Conservation (phyloP, 2,113 vertebrate species). For the Macquaria ambigua region DNA sequence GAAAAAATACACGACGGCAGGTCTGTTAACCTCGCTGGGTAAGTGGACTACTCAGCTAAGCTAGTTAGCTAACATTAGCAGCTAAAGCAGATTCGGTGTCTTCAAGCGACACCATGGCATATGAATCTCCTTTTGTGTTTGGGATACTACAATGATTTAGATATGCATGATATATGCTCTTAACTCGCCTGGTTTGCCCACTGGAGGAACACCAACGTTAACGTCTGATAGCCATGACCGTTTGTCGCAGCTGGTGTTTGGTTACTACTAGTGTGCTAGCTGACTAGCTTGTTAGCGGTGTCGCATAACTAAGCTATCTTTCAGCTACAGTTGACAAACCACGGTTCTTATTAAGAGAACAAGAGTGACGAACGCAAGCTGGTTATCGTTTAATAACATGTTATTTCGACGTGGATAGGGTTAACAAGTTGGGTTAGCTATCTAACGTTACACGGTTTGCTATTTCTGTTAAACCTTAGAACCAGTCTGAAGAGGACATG, state of each 20-base stretch:
- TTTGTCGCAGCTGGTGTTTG: conserved; percentile 10
- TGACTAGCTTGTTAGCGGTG: conserved; percentile 20
- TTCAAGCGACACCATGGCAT: conserved; percentile 35
- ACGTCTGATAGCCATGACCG: background rate
- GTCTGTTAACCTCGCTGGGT: conserved; percentile 61
- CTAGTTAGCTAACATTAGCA: conserved; percentile 55
- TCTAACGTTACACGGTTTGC: background rate
- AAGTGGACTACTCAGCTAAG: conserved; percentile 54
- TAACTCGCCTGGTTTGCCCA: background rate
- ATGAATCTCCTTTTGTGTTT: conserved; percentile 85
- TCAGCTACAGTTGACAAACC: background rate
- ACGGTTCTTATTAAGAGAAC: background rate
- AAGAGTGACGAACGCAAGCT: fast-evolving
- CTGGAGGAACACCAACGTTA: background rate
- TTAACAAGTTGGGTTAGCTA: background rate
- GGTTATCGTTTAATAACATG: background rate
- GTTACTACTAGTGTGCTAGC: conserved; percentile 26
- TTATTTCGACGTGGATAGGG: no score
- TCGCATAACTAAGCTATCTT: background rate
- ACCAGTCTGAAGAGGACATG: background rate
- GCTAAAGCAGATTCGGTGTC: conserved; percentile 22
- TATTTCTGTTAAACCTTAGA: background rate
- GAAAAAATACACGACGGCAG: conserved; percentile 30
- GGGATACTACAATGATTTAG: conserved; percentile 76
- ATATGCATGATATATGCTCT: conserved; percentile 38